Percentiles rank a stretch among this genome's conserved stretches.
These are phyloP conservation scores for Dicrurus megarhynchus DNA, from an alignment of 2,113 vertebrate species.

Conservation along the genomic window DNA sequence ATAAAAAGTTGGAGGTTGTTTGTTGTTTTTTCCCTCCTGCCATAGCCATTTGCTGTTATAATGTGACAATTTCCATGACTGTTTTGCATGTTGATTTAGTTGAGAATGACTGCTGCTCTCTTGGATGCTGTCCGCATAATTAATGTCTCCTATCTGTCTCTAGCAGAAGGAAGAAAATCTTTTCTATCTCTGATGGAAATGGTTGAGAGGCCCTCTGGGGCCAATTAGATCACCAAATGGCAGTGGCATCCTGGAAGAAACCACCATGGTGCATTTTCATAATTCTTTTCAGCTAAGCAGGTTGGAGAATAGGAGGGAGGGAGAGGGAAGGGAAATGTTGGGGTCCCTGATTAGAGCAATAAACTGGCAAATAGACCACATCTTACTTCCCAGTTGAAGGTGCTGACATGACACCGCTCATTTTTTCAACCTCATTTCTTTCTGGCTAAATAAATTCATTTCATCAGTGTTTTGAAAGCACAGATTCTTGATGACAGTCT, in stretches of 20 bases:
- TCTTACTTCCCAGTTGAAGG: constrained; percentile 2
- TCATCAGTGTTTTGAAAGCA: background rate
- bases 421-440: constrained; percentile 9
- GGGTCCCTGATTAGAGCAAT: constrained; percentile 1
- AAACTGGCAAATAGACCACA: background rate
- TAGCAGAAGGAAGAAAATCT: constrained; percentile 25
- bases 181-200: constrained; percentile 43
- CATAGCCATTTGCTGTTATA: background rate
- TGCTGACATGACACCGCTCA: background rate
- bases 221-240: constrained; percentile 56
- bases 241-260: constrained; percentile 31
- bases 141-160: constrained; percentile 19
- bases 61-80: background rate
- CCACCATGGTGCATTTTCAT: constrained; percentile 6
- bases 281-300: background rate
- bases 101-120: background rate
- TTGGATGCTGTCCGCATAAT: background rate
- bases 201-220: constrained; percentile 32
- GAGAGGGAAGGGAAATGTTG: background rate
- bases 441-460: constrained; percentile 3
- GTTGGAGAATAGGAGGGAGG: background rate
- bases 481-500: background rate
- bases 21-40: background rate
- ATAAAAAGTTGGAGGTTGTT: background rate
- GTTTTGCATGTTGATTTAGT: constrained; percentile 27